Evolutionary conservation across 1,140 invertebrate genomes (phyloP).

Genomic region (Scaptomyza hsui): DNA sequence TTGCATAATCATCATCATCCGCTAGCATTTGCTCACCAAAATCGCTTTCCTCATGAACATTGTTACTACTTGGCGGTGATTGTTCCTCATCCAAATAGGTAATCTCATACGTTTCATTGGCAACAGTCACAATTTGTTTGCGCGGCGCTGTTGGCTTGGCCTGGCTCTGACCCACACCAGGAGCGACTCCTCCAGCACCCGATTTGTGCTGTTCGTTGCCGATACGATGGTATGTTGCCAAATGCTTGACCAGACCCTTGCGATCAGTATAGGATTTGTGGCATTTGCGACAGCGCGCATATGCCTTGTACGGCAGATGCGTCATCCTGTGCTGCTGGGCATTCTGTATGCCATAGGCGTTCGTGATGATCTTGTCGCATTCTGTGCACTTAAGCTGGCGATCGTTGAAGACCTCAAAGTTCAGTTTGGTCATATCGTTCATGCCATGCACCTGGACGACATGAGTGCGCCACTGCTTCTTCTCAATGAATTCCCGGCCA

Average conservation of each 20-base stretch:
- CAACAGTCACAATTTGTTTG: conserved; percentile 66
- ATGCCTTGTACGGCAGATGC: conserved; percentile 74
- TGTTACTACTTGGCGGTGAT: conserved; percentile 24
- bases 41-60: conserved; percentile 64
- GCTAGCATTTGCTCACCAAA: conserved; percentile 72
- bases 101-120: conserved; percentile 75
- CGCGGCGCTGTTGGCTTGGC: conserved; percentile 37
- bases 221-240: conserved; percentile 68
- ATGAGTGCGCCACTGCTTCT: conserved; percentile 77
- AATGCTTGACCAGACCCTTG: conserved; percentile 75
- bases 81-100: conserved; percentile 69
- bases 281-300: conserved; percentile 72
- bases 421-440: conserved; percentile 69
- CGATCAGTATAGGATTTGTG: conserved; percentile 76
- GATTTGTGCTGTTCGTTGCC: conserved; percentile 48
- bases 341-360: conserved; percentile 80
- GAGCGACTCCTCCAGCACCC: neutral
- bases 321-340: conserved; percentile 79
- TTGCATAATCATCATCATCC: conserved; percentile 63
- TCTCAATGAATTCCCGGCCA: conserved; percentile 74
- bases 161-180: neutral
- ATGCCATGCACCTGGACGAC: conserved; percentile 69
- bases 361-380: conserved; percentile 79
- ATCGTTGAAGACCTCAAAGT: conserved; percentile 71
- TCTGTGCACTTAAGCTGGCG: conserved; percentile 70